Percentiles rank a stretch among this genome's conserved stretches.
phyloP scores from a whole-genome alignment of 2,888 invertebrate genomes.

The Xylota segnis region DNA sequence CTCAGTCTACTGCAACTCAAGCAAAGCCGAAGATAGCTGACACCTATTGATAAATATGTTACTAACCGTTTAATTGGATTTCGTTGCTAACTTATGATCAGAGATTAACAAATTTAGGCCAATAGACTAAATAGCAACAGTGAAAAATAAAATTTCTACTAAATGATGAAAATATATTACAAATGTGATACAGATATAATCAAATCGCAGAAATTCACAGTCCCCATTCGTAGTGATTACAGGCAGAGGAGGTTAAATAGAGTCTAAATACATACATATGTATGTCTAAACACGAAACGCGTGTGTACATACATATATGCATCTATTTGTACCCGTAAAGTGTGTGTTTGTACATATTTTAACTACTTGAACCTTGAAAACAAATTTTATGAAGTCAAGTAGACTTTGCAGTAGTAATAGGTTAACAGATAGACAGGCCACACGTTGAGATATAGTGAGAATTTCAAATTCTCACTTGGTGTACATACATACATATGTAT shows the following conservation, averaged over 20 bases:
- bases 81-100: conserved; percentile 14
- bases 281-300: conserved; percentile 38
- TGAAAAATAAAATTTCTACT: neutral
- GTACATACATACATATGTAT: neutral
- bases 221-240: conserved; percentile 10
- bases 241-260: conserved; percentile 16
- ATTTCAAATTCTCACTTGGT: conserved; percentile 17
- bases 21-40: neutral
- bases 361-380: conserved; percentile 64
- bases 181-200: conserved; percentile 19
- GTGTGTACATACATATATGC: conserved; percentile 23
- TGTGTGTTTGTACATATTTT: conserved; percentile 18
- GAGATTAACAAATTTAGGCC: conserved; percentile 26
- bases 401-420: conserved; percentile 33
- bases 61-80: neutral
- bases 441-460: conserved; percentile 4
- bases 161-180: neutral
- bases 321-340: conserved; percentile 35
- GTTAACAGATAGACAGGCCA: conserved; percentile 22
- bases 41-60: neutral
- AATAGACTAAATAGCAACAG: conserved; percentile 34
- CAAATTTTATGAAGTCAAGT: conserved; percentile 43
- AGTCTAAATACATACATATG: conserved; percentile 38
- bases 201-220: conserved; percentile 6
- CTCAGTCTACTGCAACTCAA: neutral